A percentile compares a stretch with the other conserved stretches of the same genome.
Conservation (phyloP, 2,113 vertebrate genomes). For the Pogona vitticeps region DNA sequence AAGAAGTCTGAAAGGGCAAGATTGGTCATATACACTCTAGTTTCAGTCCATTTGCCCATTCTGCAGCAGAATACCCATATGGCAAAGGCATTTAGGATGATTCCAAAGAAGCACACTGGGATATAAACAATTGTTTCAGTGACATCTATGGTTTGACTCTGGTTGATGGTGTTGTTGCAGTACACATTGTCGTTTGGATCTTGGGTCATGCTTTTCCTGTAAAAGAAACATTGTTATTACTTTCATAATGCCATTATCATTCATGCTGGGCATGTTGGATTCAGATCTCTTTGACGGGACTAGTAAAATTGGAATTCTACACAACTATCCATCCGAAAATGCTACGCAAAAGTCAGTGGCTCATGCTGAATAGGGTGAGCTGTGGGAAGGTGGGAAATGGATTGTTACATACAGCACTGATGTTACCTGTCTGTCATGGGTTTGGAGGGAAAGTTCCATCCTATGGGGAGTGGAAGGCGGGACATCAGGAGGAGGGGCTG, state of each 20-base stretch:
- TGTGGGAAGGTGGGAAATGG: not conserved
- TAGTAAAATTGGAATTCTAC: no score
- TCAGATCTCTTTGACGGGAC: not conserved
- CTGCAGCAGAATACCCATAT: conserved; percentile 67
- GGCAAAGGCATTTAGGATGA: conserved; percentile 64
- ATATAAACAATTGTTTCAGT: not conserved
- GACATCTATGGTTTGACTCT: not conserved
- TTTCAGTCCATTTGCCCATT: conserved; percentile 68
- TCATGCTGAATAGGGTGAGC: not conserved
- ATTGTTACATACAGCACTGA: no score
- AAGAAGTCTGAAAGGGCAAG: conserved; percentile 70
- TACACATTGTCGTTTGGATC: not conserved
- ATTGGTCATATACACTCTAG: conserved; percentile 73
- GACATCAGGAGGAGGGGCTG: no score
- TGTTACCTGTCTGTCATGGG: no score
- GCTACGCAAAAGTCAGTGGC: not conserved
- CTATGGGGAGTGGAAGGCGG: no score
- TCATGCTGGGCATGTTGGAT: not conserved
- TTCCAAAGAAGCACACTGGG: conserved; percentile 45
- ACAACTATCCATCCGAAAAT: not conserved
- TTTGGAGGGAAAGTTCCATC: no score
- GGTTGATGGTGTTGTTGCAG: not conserved
- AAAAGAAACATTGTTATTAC: not conserved
- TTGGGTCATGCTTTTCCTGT: not conserved
- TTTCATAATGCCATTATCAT: not conserved